Evolutionary conservation across 2,797 vertebrate species (phyloP).

Genomic region (Pempheris klunzingeri): DNA sequence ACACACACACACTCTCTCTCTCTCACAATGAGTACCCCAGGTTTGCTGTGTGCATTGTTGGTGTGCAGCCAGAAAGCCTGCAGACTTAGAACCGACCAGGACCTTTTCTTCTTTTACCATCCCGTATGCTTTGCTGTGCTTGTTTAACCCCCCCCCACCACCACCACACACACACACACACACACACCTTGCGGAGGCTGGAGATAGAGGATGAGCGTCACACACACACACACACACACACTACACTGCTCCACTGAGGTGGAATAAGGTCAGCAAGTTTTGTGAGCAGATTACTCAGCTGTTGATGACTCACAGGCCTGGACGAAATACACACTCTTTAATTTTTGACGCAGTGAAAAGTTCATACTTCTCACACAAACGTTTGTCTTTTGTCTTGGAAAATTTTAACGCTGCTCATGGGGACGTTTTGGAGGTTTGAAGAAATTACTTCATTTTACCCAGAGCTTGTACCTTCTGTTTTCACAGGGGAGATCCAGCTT

Average conservation of each 20-base stretch:
- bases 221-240: slow-evolving; percentile 1
- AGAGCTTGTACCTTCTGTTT: no score
- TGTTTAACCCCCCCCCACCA: slow-evolving; percentile 21
- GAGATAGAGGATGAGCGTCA: neutral
- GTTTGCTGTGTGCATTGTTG: neutral
- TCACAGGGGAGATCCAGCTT: no score
- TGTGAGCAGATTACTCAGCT: slow-evolving; percentile 11
- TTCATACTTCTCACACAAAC: no score
- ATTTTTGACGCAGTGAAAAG: neutral
- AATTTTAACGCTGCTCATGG: no score
- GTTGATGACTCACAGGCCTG: neutral
- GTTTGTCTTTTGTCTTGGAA: no score
- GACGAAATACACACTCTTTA: neutral
- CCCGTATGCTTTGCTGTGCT: slow-evolving; percentile 17
- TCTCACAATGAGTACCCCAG: neutral
- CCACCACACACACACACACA: slow-evolving; percentile 3
- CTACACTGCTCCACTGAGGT: slow-evolving; percentile 5
- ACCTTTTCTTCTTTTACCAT: slow-evolving; percentile 10
- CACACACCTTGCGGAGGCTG: no score
- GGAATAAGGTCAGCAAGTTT: slow-evolving; percentile 10
- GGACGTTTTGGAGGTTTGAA: no score
- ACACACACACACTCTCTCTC: no score
- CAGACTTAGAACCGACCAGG: neutral
- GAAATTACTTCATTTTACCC: no score
- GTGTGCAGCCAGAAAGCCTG: neutral